Conservation (phyloP, 2,888 invertebrate genomes). For the Mamestra brassicae region DNA sequence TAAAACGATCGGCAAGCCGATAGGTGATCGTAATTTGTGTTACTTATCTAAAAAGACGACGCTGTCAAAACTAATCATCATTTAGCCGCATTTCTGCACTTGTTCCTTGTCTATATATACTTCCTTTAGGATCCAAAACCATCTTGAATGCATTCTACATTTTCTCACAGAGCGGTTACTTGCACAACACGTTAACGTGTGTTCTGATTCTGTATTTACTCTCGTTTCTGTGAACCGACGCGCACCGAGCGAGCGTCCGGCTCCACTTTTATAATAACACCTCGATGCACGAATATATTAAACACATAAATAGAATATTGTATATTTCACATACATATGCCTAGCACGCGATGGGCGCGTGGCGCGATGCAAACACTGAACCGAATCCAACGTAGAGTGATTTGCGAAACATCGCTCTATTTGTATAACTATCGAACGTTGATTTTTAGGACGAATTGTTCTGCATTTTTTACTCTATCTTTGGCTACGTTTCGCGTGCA, state of each 20-base stretch:
- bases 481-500: neutral
- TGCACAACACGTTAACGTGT: conserved; percentile 36
- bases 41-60: too few species aligned
- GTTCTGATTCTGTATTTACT: conserved; percentile 42
- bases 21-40: too few species aligned
- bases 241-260: conserved; percentile 65
- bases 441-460: neutral
- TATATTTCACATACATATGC: conserved; percentile 7
- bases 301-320: conserved; percentile 32
- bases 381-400: conserved; percentile 30
- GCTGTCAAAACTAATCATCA: too few species aligned
- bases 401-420: conserved; percentile 21
- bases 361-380: conserved; percentile 23
- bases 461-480: neutral
- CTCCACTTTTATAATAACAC: conserved; percentile 55
- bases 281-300: conserved; percentile 40
- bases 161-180: neutral
- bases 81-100: neutral
- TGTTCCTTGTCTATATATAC: neutral
- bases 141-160: neutral
- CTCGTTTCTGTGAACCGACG: conserved; percentile 63
- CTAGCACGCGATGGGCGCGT: conserved; percentile 23
- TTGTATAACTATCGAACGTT: conserved; percentile 1
- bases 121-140: too few species aligned
- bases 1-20: too few species aligned